Percentiles rank a stretch among this genome's conserved stretches.
phyloP scores from a whole-genome alignment of 2,888 invertebrate species.

The Microctonus hyperodae region DNA sequence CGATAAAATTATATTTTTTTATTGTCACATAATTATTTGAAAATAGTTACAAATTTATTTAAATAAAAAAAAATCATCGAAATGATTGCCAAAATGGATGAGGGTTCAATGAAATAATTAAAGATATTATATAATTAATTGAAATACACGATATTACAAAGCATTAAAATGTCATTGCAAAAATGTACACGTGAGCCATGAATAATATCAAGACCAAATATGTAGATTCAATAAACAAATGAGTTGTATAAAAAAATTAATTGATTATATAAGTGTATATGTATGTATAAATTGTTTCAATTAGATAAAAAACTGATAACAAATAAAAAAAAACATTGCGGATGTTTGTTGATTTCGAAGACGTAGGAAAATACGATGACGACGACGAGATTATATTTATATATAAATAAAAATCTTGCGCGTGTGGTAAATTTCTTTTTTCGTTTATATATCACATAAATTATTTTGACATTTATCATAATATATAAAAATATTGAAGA shows the following conservation, averaged over 20 bases:
- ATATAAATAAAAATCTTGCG: slow-evolving; percentile 9
- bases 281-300: neutral
- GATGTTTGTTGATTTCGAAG: neutral
- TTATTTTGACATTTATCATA: neutral
- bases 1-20: too few species aligned
- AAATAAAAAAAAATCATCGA: too few species aligned
- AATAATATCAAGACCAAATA: too few species aligned
- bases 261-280: slow-evolving; percentile 1
- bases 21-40: too few species aligned
- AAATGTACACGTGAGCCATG: neutral
- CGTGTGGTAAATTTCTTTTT: neutral
- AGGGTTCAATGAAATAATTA: neutral
- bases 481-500: neutral
- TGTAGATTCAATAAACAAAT: neutral
- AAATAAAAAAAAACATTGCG: neutral
- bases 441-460: neutral
- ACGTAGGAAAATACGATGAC: slow-evolving; percentile 16
- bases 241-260: slow-evolving; percentile 1
- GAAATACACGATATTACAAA: neutral
- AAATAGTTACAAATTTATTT: too few species aligned
- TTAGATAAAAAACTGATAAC: too few species aligned
- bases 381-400: slow-evolving; percentile 10
- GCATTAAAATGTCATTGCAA: neutral
- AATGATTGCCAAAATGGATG: neutral
- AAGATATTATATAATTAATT: too few species aligned